Base-by-base conservation (phyloP, 1,140 invertebrate genomes). In the Dendrolimus punctatus region DNA sequence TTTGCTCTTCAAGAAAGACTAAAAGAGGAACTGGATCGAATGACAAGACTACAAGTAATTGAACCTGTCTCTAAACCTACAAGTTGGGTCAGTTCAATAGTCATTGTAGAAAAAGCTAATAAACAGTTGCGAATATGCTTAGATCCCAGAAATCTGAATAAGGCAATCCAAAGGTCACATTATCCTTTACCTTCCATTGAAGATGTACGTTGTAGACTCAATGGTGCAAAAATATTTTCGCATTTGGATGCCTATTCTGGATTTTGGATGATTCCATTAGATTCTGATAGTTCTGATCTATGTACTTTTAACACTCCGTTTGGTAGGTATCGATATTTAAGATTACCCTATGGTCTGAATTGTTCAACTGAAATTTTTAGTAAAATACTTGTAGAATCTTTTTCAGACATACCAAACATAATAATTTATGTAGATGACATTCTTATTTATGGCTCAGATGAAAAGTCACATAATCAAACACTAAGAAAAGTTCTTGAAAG, bases 181-280 rank as follows among this genome's bases (percentile, higher is more conserved):
- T 42, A 42, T 42, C 41, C 41, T 42, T 42, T 42, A 42, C 41
- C 41, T 42, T 42, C 41, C 41, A 42, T 42, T 42, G 41, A 42
- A n/a, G 41, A 42, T 42, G 41, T 42, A 8, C 6, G 41, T 8
- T 42, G 41, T n/a, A 42, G n/a, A n/a, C n/a, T 42, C 6, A 42
- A 42, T 42, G n/a, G 41, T 8, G 41, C 41, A 8, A 42, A 42
- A 42, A 42, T 42, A 7, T 42, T 42, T 42, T 42, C 41, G 3
- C 41, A 42, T 42, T 42, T 42, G n/a, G 41, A 42, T 42, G 41
- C 41, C 41, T 42, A 42, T 42, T 42, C 41, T 8, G 41, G 41
- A 42, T 42, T 42, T 42, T 42, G 41, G 41, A 42, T 42, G 41
- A 42, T 42, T n/a, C 41, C 41, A 4, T 42, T 42, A n/a, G n/a